Conservation (phyloP, 2,888 invertebrate species). For the Apotomis betuletana region DNA sequence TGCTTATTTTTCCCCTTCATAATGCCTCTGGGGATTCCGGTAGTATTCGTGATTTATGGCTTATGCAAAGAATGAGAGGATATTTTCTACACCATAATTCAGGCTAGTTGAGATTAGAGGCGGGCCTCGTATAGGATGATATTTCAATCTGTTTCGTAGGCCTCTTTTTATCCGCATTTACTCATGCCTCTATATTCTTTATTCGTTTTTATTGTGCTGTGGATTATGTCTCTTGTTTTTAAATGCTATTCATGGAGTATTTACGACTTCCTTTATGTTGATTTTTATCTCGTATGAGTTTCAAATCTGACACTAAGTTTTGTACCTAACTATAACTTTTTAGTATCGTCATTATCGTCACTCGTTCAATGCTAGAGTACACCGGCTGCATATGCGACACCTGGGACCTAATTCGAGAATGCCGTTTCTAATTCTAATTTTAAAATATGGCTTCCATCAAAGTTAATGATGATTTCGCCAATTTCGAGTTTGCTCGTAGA, state of each 20-base stretch:
- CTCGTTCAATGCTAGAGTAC: too few relatives aligned
- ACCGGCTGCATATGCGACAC: too few relatives aligned
- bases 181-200: slow-evolving; percentile 30
- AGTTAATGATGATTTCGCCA: too few relatives aligned
- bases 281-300: background rate
- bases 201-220: slow-evolving; percentile 17
- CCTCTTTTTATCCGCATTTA: slow-evolving; percentile 50
- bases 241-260: slow-evolving; percentile 1
- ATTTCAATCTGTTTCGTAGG: slow-evolving; percentile 68
- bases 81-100: slow-evolving; percentile 81
- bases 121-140: slow-evolving; percentile 66
- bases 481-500: too few relatives aligned
- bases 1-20: slow-evolving; percentile 75
- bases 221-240: slow-evolving; percentile 27
- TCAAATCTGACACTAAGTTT: too few relatives aligned
- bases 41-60: slow-evolving; percentile 76
- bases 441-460: too few relatives aligned
- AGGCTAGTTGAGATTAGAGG: slow-evolving; percentile 77
- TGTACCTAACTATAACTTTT: too few relatives aligned
- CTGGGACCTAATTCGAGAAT: too few relatives aligned
- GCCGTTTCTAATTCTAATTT: too few relatives aligned
- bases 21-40: slow-evolving; percentile 73
- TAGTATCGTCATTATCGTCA: too few relatives aligned
- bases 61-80: slow-evolving; percentile 80
- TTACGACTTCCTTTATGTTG: background rate